phyloP scores from a whole-genome alignment of 2,113 vertebrate genomes.

The Eurypyga helias region DNA sequence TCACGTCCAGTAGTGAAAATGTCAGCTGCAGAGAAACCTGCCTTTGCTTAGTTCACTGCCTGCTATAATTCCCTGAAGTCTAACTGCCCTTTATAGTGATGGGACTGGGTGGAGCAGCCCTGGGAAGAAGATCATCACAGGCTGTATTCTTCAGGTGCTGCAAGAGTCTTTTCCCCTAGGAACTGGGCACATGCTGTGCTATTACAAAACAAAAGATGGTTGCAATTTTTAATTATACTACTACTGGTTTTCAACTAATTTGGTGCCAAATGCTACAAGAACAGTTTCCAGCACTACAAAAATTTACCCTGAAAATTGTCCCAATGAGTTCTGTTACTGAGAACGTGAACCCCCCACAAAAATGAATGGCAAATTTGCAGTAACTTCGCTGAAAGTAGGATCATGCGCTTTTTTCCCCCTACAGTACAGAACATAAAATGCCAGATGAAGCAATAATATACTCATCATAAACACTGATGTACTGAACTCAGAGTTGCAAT shows the following conservation, averaged over 20 bases:
- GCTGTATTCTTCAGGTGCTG: constrained; percentile 35
- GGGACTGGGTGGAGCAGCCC: constrained; percentile 23
- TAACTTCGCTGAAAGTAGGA: neutral
- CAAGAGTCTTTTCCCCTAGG: neutral
- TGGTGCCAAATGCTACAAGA: neutral
- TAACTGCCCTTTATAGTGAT: neutral
- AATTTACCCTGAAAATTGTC: neutral
- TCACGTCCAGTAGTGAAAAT: neutral
- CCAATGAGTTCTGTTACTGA: neutral
- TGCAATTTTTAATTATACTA: neutral
- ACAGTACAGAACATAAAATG: neutral
- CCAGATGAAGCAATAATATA: neutral
- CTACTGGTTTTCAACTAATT: neutral
- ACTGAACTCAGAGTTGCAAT: neutral
- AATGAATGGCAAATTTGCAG: neutral
- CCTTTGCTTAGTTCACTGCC: neutral
- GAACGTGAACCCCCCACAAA: neutral
- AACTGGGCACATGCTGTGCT: neutral
- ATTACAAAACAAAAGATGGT: neutral
- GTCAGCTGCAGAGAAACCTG: constrained; percentile 8
- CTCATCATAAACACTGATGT: neutral
- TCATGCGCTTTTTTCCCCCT: neutral
- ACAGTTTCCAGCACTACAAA: neutral
- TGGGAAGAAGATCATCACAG: constrained; percentile 46
- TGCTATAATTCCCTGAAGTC: constrained; percentile 4